Conservation (phyloP, 2,797 vertebrate species). For the Acanthis flammea region DNA sequence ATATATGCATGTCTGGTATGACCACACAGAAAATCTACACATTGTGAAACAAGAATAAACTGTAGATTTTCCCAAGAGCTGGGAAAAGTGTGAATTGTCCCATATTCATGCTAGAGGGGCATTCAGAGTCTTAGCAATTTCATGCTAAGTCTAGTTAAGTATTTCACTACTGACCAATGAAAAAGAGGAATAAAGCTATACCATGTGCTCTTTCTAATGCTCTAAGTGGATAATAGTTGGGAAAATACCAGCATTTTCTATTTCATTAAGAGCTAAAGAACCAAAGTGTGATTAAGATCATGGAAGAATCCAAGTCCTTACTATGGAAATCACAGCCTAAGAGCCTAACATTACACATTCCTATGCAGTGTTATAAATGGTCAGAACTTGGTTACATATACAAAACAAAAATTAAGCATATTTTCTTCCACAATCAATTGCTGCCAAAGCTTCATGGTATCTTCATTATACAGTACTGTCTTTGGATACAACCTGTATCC, state of each 20-base stretch:
- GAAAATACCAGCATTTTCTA: neutral
- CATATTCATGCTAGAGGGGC: neutral
- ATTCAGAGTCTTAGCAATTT: neutral
- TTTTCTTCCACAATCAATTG: neutral
- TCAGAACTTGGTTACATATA: neutral
- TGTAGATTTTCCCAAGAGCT: neutral
- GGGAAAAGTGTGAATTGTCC: neutral
- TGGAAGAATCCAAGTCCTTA: neutral
- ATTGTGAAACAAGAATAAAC: neutral
- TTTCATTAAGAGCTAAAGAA: neutral
- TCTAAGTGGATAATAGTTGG: neutral
- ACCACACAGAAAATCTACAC: neutral
- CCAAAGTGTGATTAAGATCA: neutral
- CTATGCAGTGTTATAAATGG: neutral
- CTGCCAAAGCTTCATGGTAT: neutral
- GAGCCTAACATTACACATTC: neutral
- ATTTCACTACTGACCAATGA: neutral
- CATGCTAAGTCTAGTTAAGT: neutral
- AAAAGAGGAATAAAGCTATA: neutral
- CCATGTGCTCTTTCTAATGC: neutral
- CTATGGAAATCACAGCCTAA: neutral
- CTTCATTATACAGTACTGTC: neutral
- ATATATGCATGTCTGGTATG: neutral
- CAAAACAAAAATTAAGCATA: neutral
- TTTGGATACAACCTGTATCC: neutral